Evolutionary conservation across 2,113 vertebrate genomes (phyloP), one percentile per base, ranked within the genome.

Genomic region (Pseudorectes ferrugineus): DNA sequence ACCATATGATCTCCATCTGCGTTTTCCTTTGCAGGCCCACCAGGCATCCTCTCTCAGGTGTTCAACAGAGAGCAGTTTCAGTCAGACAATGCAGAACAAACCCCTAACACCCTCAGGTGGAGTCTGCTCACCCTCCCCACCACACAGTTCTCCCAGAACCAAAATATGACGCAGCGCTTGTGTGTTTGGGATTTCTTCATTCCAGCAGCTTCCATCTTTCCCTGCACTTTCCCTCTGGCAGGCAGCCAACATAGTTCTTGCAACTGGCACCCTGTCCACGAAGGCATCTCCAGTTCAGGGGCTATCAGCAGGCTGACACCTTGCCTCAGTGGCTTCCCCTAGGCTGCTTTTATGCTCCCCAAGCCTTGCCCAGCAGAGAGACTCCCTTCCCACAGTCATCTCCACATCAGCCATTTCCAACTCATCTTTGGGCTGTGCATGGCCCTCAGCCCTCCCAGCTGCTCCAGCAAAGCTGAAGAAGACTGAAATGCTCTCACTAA

Each of bases 131-230:
- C 40, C 11, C 10, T 72, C 36, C 28, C 12, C 33, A 51, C 16
- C 33, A 20, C 22, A 38, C 46, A 31, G 40, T 28, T 31, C 31
- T 72, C 12, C 45, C 66, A 78, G 24, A 36, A 72, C 36, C 81
- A 65, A 61, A 82, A 68, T 19, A 23, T 3, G 29, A 67, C 0
- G 0, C 26, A 67, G 43, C 0, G 1, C 31, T 57, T 7, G 8
- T 24, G 20, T 17, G 18, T 42, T 52, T 45, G 59, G 45, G 33
- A 61, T 49, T 79, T 76, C 81, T 75, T 51, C 48, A 61, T 82
- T 91, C 61, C 65, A 91, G 81, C 17, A 91, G 25, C 48, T 87
- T 91, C 65, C 46, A 46, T 42, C 31, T 13, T 52, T 67, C 43
- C 72, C 36, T 28, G 55, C 26, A 36, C n/a, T 38, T 79, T 17